A percentile compares a stretch with the other conserved stretches of the same genome.
Conservation (phyloP, 2,888 invertebrate genomes). For the Acanthosepion esculentum region DNA sequence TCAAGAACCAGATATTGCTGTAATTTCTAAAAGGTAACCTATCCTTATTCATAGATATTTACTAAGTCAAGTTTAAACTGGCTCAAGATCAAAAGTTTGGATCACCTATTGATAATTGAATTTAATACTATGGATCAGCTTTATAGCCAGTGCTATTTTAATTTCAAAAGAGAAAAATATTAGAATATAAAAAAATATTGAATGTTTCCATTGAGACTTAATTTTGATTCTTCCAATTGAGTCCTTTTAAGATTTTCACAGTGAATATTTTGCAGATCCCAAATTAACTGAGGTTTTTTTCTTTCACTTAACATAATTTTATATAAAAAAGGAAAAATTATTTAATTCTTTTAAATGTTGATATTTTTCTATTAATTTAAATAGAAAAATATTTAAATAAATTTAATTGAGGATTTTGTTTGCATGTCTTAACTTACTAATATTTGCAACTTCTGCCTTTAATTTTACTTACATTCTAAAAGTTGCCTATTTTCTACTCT, state of each 20-base stretch:
- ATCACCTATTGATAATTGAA: too few species aligned
- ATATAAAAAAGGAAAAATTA: background rate
- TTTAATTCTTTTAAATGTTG: background rate
- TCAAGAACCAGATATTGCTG: too few species aligned
- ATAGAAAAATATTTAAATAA: background rate
- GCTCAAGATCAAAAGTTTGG: too few species aligned
- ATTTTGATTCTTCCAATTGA: background rate
- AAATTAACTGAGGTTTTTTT: too few species aligned
- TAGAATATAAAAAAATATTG: too few species aligned
- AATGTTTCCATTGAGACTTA: background rate
- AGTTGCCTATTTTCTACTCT: background rate
- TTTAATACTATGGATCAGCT: too few species aligned
- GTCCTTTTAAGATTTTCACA: background rate
- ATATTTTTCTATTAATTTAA: background rate
- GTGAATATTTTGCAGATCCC: background rate
- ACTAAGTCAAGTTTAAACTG: too few species aligned
- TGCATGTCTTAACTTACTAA: conserved; percentile 3
- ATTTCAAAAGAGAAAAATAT: too few species aligned
- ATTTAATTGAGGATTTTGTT: background rate
- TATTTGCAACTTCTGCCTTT: background rate
- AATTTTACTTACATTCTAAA: background rate
- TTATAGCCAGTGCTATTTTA: too few species aligned
- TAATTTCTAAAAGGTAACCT: too few species aligned
- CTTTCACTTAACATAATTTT: too few species aligned
- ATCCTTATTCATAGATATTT: too few species aligned